Percentiles rank a stretch among this genome's conserved stretches.
Evolutionary conservation across 2,888 invertebrate genomes (phyloP).

Genomic region (Smittia sp.): DNA sequence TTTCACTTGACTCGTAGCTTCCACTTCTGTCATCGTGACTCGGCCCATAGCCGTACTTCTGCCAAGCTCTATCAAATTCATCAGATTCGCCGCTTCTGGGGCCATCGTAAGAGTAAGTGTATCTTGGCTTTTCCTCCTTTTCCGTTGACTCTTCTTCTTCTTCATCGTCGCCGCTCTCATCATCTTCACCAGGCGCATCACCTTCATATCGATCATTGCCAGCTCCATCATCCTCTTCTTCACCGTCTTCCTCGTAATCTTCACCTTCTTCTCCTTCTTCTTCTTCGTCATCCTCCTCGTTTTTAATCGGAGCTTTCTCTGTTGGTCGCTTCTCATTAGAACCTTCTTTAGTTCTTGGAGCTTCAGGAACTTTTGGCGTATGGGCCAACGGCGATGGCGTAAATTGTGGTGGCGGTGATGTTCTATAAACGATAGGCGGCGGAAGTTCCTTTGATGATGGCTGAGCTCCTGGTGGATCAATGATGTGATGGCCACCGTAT

Average conservation of each 20-base stretch:
- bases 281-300: conserved; percentile 9
- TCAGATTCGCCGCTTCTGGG: neutral
- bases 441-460: conserved; percentile 20
- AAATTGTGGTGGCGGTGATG: neutral
- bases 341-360: neutral
- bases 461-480: neutral
- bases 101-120: neutral
- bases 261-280: conserved; percentile 39
- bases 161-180: neutral
- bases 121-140: neutral
- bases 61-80: conserved; percentile 31
- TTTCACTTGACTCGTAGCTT: conserved; percentile 36
- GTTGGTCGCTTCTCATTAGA: neutral
- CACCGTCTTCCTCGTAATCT: conserved; percentile 30
- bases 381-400: neutral
- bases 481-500: neutral
- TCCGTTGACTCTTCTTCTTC: neutral
- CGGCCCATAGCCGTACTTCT: conserved; percentile 18
- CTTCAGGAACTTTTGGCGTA: neutral
- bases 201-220: neutral
- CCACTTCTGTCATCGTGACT: neutral
- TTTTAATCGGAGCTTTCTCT: neutral
- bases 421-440: neutral
- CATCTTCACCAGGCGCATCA: neutral
- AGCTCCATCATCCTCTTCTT: conserved; percentile 18